Percentiles rank a stretch among this genome's conserved stretches.
Evolutionary conservation across 2,888 invertebrate genomes (phyloP).

Genomic region (Argyresthia goedartella): DNA sequence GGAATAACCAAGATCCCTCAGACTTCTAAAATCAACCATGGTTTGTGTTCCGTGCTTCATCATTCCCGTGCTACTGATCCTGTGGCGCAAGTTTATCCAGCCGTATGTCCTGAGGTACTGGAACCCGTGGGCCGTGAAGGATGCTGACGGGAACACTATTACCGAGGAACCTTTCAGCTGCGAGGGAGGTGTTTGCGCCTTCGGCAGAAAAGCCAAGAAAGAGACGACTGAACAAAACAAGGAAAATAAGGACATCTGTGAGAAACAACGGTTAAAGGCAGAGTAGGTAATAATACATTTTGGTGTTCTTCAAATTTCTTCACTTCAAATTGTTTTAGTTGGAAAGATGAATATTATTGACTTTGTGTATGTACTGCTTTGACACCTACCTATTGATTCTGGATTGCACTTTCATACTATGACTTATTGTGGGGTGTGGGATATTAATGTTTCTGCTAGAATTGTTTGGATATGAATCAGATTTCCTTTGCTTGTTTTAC

Average conservation of each 20-base stretch:
- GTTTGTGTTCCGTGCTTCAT: conserved; percentile 90
- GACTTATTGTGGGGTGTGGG: no score
- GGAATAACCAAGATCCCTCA: background rate
- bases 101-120: conserved; percentile 84
- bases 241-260: conserved; percentile 13
- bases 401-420: no score
- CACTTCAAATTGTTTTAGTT: no score
- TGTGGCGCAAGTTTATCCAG: conserved; percentile 89
- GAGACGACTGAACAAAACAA: background rate
- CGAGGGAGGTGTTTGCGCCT: conserved; percentile 68
- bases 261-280: background rate
- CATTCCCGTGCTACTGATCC: conserved; percentile 82
- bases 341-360: background rate
- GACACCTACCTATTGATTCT: background rate
- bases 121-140: conserved; percentile 83
- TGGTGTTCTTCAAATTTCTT: no score
- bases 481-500: no score
- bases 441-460: no score
- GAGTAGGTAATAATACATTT: no score
- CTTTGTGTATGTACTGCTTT: background rate
- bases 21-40: conserved; percentile 52
- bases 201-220: conserved; percentile 24
- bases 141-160: conserved; percentile 67
- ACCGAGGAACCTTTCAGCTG: conserved; percentile 74
- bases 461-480: no score